phyloP scores from a whole-genome alignment of 2,888 invertebrate genomes.

The Buathra laborator region DNA sequence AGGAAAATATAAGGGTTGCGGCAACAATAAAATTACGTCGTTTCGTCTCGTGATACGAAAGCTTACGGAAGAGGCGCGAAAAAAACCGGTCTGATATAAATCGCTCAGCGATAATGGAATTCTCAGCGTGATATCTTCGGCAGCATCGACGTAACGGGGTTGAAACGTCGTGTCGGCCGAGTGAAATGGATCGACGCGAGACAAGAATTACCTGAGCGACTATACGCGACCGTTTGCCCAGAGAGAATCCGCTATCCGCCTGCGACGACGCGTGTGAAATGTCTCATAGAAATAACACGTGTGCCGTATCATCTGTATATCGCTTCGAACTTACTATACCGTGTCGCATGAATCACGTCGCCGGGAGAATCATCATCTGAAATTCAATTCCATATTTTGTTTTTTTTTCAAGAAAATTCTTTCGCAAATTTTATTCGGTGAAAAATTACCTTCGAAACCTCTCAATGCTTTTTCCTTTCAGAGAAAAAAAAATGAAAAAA shows the following conservation, averaged over 20 bases:
- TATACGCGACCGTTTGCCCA: slow-evolving; percentile 20
- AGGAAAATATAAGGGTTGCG: neutral
- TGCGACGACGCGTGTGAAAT: slow-evolving; percentile 79
- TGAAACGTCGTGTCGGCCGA: slow-evolving; percentile 76
- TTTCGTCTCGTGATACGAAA: slow-evolving; percentile 15
- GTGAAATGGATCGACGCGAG: slow-evolving; percentile 57
- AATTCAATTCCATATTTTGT: neutral
- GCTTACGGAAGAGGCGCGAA: neutral
- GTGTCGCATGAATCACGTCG: slow-evolving; percentile 74
- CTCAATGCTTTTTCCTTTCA: no score
- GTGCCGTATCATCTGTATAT: slow-evolving; percentile 66
- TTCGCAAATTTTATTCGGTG: neutral
- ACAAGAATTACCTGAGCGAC: slow-evolving; percentile 49
- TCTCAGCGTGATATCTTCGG: slow-evolving; percentile 79
- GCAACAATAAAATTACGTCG: slow-evolving; percentile 8
- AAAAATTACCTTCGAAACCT: neutral
- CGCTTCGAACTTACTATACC: slow-evolving; percentile 16
- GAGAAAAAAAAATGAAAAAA: no score
- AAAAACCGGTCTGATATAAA: slow-evolving; percentile 73
- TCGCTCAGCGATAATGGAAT: slow-evolving; percentile 83
- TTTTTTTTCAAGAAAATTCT: neutral
- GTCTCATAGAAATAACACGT: slow-evolving; percentile 80
- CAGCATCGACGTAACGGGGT: slow-evolving; percentile 68
- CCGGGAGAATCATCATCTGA: slow-evolving; percentile 16
- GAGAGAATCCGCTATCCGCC: slow-evolving; percentile 6